Evolutionary conservation across 2,888 invertebrate species (phyloP), one percentile per base, ranked within the genome.

Genomic region (Lobophora halterata): DNA sequence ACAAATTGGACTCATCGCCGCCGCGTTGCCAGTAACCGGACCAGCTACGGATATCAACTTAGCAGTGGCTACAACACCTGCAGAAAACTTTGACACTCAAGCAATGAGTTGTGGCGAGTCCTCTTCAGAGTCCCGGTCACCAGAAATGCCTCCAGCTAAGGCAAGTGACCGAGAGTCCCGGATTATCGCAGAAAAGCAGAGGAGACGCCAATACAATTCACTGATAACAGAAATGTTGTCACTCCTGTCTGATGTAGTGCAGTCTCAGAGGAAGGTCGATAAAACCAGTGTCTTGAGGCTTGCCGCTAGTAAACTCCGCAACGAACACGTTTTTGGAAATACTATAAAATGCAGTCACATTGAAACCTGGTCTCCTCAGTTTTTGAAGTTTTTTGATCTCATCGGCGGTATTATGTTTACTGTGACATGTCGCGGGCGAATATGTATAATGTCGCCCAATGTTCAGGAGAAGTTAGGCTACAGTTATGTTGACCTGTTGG

Each of bases 201-300:
- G 97, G 17, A 90, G 97, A 38, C 96, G 97, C 75, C 95, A 95
- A 72, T 90, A 97, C 58, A 97, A 97, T 83, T 90, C 91, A 14
- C 93, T 93, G 71, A 96, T 98, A 60, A 90, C 91, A 40, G 93
- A 95, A 71, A 90, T 97, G 73, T 94, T 95, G 49, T 89, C 91
- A 25, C 89, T 96, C 63, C 92, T 97, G 51, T 95, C 96, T n/a
- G 91, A 94, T 75, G 93, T 96, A 37, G 91, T 94, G 24, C 91
- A 91, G 66, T 94, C 95, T 47, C 91, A 94, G 29, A 92, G 95
- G 54, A 92, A 94, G 65, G 91, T 97, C 66, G 97, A 97, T 81
- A 97, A 97, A 82, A 97, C 97, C 11, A 95, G 95, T 53, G 93
- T 97, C 27, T 88, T 98, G 32, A 90, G 97, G 55, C 91, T 97